Base-by-base conservation (phyloP, 1,140 invertebrate species). In the Danaus plexippus region DNA sequence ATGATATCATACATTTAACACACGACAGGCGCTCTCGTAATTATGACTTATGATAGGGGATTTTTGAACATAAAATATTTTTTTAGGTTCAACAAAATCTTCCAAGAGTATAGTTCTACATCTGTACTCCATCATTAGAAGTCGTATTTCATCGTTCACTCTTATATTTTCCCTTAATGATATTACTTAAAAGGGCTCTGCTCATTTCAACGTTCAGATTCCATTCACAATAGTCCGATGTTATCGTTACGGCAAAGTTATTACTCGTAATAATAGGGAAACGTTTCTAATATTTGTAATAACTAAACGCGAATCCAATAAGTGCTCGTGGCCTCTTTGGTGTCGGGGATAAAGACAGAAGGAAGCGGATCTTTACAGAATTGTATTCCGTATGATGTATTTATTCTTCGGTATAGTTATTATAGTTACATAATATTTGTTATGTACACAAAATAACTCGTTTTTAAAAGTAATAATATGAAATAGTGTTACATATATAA, bases 251-350 rank as follows among this genome's bases (percentile, higher is more conserved):
- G 32, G 49, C 9, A 10, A 47, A 59, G 57, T 69, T 66, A 63
- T 70, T 70, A 57, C 61, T 63, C 66, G 57, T 64, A 62, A 61
- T 63, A 54, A 56, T 59, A 52, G 40, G 55, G 57, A 63, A 66
- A 71, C 61, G 61, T 51, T 66, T 57, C 63, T 65, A 67, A 71
- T 65, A 65, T 64, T 61, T 61, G 69, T 66, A 71, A 71, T 71
- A 71, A 69, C 66, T 58, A 60, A 64, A 63, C 69, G 63, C 63
- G 59, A 57, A 64, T 67, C 66, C 64, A 72, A 72, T 72, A 72
- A 72, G 66, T 64, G 66, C 40, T 47, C 40, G 46, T 45, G n/a
- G 32, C 15, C 11, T 55, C 49, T 55, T 40, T 43, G 10, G 47
- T 13, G 9, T 54, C 22, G 32, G 18, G 22, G 7, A 32, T 32